Base-by-base conservation (phyloP, 2,113 vertebrate genomes). In the Phyllopteryx taeniolatus region DNA sequence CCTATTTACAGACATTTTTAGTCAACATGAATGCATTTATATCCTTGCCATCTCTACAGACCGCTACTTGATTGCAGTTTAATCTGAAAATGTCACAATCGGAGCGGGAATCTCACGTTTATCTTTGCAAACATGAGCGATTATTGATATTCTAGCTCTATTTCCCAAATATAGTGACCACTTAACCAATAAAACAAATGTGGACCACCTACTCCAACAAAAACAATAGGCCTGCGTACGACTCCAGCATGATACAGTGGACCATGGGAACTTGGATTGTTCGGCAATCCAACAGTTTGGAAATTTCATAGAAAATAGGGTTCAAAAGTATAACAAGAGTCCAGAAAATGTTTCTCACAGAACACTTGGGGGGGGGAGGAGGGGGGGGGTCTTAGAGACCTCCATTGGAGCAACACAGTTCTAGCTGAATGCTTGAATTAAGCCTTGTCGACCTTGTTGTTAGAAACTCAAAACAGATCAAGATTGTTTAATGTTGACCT, bases 11-110 rank as follows among this genome's bases (percentile, higher is more conserved):
- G 19, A 61, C n/a, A 3, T 67, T 75, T 15, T 54, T 60, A 46
- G 47, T 67, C 57, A 74, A 53, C 42, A 74, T 20, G 44, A 20
- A 5, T 69, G 39, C 3, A 42, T 51, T 63, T 67, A 12, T 44
- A 4, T 20, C 35, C 17, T n/a, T 42, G 14, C 56, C 56, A 57
- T 5, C 12, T 5, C 22, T n/a, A 27, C 22, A 27, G n/a, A 27
- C 56, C 5, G 3, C 22, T 5, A 57, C 56, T 57, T 27, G 22
- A 27, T 57, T 22, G 56, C 22, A 5, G n/a, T 27, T 22, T 11
- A 27, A 57, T 57, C 22, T 14, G 22, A 5, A 57, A 12, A 27
- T 13, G 56, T 22, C 22, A 11, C 20, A 27, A 27, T 57, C 56
- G 13, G 12, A 51, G 6, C 43, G 8, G 15, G 20, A 7, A 27